Base-by-base conservation (phyloP, 2,113 vertebrate genomes). In the Epinephelus lanceolatus region DNA sequence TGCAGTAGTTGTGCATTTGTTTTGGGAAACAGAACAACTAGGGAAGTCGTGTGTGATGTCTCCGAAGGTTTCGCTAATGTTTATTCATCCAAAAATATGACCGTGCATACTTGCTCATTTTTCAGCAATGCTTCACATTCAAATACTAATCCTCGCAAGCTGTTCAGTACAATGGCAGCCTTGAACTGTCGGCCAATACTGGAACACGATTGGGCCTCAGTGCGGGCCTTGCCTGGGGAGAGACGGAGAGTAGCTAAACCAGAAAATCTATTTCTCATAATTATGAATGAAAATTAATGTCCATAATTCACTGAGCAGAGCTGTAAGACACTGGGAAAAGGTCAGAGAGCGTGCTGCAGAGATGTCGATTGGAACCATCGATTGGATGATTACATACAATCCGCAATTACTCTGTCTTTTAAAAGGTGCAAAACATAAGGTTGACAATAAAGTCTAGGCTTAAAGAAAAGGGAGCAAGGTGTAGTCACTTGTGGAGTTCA, bases 231-330 rank as follows among this genome's bases (percentile, higher is more conserved):
- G 78, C 84, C 77, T 75, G 42, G 21, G 84, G 76, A 37, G 67
- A 86, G 25, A 81, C 6, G 23, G 68, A 62, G 66, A 81, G 76
- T 78, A 63, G 71, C 80, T 85, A 70, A 87, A 86, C 56, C 73
- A 84, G 78, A 90, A 91, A 91, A 91, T 92, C 89, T 25, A 92
- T 92, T 77, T 81, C n/a, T 91, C 85, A 88, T 89, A 91, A 93
- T 92, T 90, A 88, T 83, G 79, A 84, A 76, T 72, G 72, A 83
- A 83, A 90, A 91, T 86, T 12, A 77, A 89, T 81, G 79, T 88
- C 86, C 61, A 84, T 87, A 88, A 90, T 83, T 85, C 65, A 83
- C 83, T 75, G 66, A 83, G 73, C 71, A 53, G 68, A 80, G 85
- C 83, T 42, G 23, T 14, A 70, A 90, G 80, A 80, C 65, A 33